Evolutionary conservation across 2,113 vertebrate genomes (phyloP), one percentile per base, ranked within the genome.

Genomic region (Stigmatopora nigra): DNA sequence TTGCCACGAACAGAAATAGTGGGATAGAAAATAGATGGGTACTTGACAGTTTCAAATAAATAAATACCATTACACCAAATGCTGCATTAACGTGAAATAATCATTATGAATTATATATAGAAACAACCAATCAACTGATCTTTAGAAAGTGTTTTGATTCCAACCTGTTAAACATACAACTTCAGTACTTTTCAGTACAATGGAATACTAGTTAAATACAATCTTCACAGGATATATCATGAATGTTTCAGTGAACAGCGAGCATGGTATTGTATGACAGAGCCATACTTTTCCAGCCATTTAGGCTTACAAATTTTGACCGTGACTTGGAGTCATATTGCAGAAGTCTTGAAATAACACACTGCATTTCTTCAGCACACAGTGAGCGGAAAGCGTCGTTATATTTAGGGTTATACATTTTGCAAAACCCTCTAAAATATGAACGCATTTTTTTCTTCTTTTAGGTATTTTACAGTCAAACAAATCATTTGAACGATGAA

Each of bases 401-500:
- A 56, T 56, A 56, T 56, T 56, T 56, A 19, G 53, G 53, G 25
- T 56, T 31, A 31, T 56, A 56, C 25, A 56, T 56, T 56, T 56
- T 56, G 53, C 53, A 56, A 31, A 22, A 56, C 51, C 12, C 53
- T 6, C 11, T 61, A 25, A 46, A 22, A 61, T 61, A 46, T 61
- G 36, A 13, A 46, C n/a, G 44, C 7, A 3, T 52, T 13, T 64
- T 48, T 51, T 35, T 52, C 48, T 59, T 45, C 53, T 61, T 56
- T 31, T 2, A 35, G 22, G 22, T 56, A 31, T 56, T 56, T 56
- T 56, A 56, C 53, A 56, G 52, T 8, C 15, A 12, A 63, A 69
- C 45, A 67, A 64, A 69, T 65, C 46, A 14, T 17, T 69, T 53
- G 47, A 25, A 58, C 61, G 38, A 38, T 11, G n/a, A 49, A 61